These are phyloP conservation scores for Pollenia griseotomentosa DNA, from an alignment of 2,888 invertebrate genomes.

Conservation along the genomic window DNA sequence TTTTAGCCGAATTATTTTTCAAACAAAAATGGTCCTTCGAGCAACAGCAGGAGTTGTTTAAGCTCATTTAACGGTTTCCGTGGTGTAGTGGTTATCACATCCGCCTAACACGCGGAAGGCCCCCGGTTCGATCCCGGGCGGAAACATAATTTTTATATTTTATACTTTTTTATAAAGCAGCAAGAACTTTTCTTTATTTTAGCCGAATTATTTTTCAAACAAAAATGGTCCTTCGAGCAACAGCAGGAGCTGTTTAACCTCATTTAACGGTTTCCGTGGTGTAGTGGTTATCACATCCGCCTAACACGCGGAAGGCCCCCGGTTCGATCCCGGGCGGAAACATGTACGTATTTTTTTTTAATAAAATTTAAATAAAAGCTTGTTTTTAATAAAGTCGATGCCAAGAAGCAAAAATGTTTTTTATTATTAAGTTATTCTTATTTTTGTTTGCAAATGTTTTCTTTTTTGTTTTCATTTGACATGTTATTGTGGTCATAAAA, in stretches of 20 bases:
- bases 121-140: constrained; percentile 85
- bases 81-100: constrained; percentile 85
- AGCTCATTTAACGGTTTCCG: constrained; percentile 58
- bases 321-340: constrained; percentile 85
- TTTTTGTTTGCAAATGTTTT: not conserved
- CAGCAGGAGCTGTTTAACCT: too few species aligned
- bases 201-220: too few species aligned
- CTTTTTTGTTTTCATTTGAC: not conserved
- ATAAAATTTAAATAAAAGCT: too few species aligned
- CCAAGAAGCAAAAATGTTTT: not conserved
- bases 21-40: too few species aligned
- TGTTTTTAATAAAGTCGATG: not conserved
- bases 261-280: constrained; percentile 77
- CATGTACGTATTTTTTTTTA: constrained; percentile 59
- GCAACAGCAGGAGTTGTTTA: too few species aligned
- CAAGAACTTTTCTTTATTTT: too few species aligned
- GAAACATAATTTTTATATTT: constrained; percentile 75
- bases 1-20: too few species aligned
- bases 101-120: constrained; percentile 85
- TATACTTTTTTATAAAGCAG: too few species aligned
- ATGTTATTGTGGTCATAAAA: not conserved
- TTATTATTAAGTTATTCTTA: not conserved
- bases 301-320: constrained; percentile 85
- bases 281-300: constrained; percentile 85
- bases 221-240: too few species aligned